Base-by-base conservation (phyloP, 2,888 invertebrate genomes). In the Folsomia candida region DNA sequence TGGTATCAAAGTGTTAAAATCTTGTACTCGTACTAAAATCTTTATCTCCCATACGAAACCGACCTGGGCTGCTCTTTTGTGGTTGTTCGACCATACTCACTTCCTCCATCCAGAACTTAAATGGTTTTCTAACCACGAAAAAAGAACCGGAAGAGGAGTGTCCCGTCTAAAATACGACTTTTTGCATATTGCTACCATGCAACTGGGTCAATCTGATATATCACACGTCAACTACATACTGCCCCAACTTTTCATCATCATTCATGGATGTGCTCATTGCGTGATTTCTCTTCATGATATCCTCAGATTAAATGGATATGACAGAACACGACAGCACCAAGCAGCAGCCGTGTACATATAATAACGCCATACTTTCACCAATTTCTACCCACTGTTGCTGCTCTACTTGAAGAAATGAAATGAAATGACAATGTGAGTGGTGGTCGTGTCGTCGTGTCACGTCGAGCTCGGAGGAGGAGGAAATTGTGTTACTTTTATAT, bases 261-360 rank as follows among this genome's bases (percentile, higher is more conserved):
- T 57, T 22, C n/a, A n/a, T 57, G 57, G 57, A 57, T 57, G 57
- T 57, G 6, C 57, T 22, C 57, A 6, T 57, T 57, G 57, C 57
- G 57, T 57, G 57, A 22, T 57, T 57, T 20, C 4, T n/a, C 57
- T 20, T 57, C 57, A 57, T 57, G 57, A 57, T 9, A 57, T 57
- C 57, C 57, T 57, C 57, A 6, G 57, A 57, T 57, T 57, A 57
- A 57, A 57, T n/a, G 20, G 4, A 6, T 22, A 4, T 37, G 37
- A 37, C 37, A 37, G 14, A 37, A 37, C 37, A 37, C 37, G 37
- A 14, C 37, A n/a, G n/a, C n/a, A n/a, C n/a, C n/a, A n/a, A n/a
- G n/a, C n/a, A n/a, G n/a, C n/a, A n/a, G n/a, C n/a, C n/a, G n/a
- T n/a, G n/a, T n/a, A n/a, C n/a, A 37, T 37, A 37, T 9, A 37